Evolutionary conservation across 2,888 invertebrate species (phyloP).

Genomic region (Biston stratarius): DNA sequence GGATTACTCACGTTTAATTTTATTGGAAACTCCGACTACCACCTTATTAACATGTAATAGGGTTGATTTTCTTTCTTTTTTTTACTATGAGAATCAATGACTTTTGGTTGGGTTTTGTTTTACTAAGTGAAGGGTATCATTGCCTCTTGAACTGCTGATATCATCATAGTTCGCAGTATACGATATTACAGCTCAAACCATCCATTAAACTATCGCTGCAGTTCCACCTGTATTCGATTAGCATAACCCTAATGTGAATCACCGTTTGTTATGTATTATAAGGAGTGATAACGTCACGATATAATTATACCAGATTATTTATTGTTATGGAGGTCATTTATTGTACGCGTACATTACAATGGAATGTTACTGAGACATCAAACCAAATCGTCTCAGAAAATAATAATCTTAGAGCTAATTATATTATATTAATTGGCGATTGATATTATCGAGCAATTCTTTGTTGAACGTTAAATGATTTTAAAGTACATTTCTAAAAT

Average conservation of each 20-base stretch:
- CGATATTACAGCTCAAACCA: not conserved
- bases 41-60: too few relatives aligned
- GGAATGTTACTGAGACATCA: slow-evolving; percentile 27
- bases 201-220: not conserved
- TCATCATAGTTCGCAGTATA: not conserved
- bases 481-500: too few relatives aligned
- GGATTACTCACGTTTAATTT: too few relatives aligned
- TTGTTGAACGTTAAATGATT: too few relatives aligned
- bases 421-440: slow-evolving; percentile 1
- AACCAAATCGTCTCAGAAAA: slow-evolving; percentile 3
- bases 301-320: slow-evolving; percentile 32
- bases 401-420: not conserved
- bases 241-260: slow-evolving; percentile 33
- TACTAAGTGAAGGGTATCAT: not conserved
- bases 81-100: too few relatives aligned
- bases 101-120: too few relatives aligned
- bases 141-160: not conserved
- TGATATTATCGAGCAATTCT: not conserved
- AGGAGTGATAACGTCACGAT: slow-evolving; percentile 40
- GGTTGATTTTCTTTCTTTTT: too few relatives aligned
- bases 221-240: slow-evolving; percentile 3
- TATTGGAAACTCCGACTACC: too few relatives aligned
- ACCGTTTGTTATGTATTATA: slow-evolving; percentile 43
- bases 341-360: slow-evolving; percentile 31
- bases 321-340: slow-evolving; percentile 26